A percentile compares a stretch with the other conserved stretches of the same genome.
phyloP scores from a whole-genome alignment of 1,140 invertebrate species.

The Pseudoatta argentina region DNA sequence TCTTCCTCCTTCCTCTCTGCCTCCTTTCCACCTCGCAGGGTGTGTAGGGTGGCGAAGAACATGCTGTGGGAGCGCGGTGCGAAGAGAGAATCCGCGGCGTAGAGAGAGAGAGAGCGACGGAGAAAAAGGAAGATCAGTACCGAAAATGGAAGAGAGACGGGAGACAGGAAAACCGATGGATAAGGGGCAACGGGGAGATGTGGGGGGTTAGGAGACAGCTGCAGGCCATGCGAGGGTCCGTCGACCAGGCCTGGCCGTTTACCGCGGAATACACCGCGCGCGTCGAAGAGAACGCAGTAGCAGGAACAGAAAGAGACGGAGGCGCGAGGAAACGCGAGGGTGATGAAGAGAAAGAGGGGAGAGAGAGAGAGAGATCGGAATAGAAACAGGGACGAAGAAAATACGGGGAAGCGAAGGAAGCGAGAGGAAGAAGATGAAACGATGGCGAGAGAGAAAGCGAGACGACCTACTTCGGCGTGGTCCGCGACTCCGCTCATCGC shows the following conservation, averaged over 20 bases:
- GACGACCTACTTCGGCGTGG: slow-evolving; percentile 70
- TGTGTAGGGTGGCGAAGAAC: slow-evolving; percentile 70
- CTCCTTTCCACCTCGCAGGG: slow-evolving; percentile 56
- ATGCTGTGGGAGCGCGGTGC: slow-evolving; percentile 51
- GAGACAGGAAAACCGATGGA: slow-evolving; percentile 45
- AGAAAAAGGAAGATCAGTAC: slow-evolving; percentile 52
- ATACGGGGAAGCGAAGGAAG: slow-evolving; percentile 36
- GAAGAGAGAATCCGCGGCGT: slow-evolving; percentile 36
- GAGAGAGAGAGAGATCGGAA: background rate
- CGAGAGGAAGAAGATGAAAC: slow-evolving; percentile 35
- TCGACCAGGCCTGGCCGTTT: slow-evolving; percentile 77
- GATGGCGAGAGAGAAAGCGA: slow-evolving; percentile 62
- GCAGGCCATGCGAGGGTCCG: slow-evolving; percentile 82
- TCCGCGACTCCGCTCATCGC: slow-evolving; percentile 69
- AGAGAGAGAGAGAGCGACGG: slow-evolving; percentile 31
- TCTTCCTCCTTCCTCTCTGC: slow-evolving; percentile 36
- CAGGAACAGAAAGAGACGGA: background rate
- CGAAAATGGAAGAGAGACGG: slow-evolving; percentile 53
- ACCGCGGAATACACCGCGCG: slow-evolving; percentile 77
- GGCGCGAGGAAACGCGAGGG: background rate
- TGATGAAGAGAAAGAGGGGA: slow-evolving; percentile 7
- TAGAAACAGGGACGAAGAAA: slow-evolving; percentile 58
- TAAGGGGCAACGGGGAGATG: slow-evolving; percentile 36
- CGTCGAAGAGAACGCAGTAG: slow-evolving; percentile 15
- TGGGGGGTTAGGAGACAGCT: slow-evolving; percentile 80